Conservation (phyloP, 2,888 invertebrate species). For the Blastobasis lacticolella region DNA sequence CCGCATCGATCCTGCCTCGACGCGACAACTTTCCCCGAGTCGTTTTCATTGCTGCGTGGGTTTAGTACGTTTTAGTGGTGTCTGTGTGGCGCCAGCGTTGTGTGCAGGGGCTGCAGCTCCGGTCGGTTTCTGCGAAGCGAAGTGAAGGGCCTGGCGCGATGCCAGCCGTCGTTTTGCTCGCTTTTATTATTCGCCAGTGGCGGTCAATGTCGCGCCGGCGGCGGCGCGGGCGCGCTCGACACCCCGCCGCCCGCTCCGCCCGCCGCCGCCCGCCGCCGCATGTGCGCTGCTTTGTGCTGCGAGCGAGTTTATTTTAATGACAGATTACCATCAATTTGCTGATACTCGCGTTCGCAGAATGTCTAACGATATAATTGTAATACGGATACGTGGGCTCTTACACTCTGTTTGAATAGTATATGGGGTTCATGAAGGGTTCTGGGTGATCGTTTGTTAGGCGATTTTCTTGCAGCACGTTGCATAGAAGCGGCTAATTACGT, state of each 20-base stretch:
- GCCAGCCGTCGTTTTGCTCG: slow-evolving; percentile 61
- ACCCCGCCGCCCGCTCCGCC: slow-evolving; percentile 50
- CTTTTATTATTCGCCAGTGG: slow-evolving; percentile 68
- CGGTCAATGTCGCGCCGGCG: slow-evolving; percentile 70
- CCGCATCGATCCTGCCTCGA: slow-evolving; percentile 31
- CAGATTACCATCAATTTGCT: slow-evolving; percentile 1
- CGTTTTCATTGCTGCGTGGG: slow-evolving; percentile 24
- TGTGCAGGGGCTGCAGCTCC: slow-evolving; percentile 1
- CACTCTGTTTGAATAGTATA: no score
- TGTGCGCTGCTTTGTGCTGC: slow-evolving; percentile 46
- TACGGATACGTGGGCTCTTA: no score
- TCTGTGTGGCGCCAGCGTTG: slow-evolving; percentile 1
- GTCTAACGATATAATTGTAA: no score
- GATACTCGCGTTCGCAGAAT: no score
- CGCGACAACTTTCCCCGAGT: slow-evolving; percentile 5
- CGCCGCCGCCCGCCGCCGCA: slow-evolving; percentile 49
- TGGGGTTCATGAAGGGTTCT: no score
- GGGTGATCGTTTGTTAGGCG: no score
- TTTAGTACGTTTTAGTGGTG: slow-evolving; percentile 7
- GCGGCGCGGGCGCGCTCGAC: slow-evolving; percentile 61
- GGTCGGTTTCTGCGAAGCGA: slow-evolving; percentile 25
- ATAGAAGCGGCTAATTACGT: no score
- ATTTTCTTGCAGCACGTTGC: no score
- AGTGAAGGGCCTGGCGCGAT: slow-evolving; percentile 63
- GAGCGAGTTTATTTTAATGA: slow-evolving; percentile 36